phyloP scores from a whole-genome alignment of 2,113 vertebrate genomes.

The Hucho hucho region DNA sequence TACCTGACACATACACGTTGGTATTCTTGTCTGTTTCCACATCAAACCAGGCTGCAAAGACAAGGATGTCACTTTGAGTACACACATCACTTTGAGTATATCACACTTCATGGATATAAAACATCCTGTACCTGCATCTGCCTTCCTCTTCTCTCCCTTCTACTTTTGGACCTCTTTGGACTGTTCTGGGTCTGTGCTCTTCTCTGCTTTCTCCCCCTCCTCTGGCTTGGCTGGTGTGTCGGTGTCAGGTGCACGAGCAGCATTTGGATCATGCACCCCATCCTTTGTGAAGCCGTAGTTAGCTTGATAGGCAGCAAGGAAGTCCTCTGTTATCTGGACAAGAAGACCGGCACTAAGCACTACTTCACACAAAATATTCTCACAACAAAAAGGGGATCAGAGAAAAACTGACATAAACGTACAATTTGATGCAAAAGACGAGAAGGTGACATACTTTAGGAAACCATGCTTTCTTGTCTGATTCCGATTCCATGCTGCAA shows the following conservation, averaged over 20 bases:
- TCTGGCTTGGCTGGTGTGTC: slow-evolving; percentile 35
- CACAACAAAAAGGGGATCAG: too few species aligned
- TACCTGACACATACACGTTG: slow-evolving; percentile 95
- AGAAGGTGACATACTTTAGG: too few species aligned
- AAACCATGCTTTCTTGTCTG: too few species aligned
- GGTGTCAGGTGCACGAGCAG: slow-evolving; percentile 43
- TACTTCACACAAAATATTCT: background rate
- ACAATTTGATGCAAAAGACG: too few species aligned
- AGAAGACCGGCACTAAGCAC: background rate
- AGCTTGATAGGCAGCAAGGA: slow-evolving; percentile 91
- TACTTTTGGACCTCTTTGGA: slow-evolving; percentile 36
- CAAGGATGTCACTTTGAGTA: slow-evolving; percentile 8
- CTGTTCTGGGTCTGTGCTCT: slow-evolving; percentile 28
- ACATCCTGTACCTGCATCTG: slow-evolving; percentile 23
- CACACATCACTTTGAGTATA: too few species aligned
- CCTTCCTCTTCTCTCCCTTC: slow-evolving; percentile 36
- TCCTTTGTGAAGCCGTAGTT: slow-evolving; percentile 88
- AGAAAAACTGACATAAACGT: too few species aligned
- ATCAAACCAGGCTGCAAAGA: slow-evolving; percentile 89
- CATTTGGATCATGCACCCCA: slow-evolving; percentile 58
- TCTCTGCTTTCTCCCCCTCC: background rate
- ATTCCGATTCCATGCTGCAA: too few species aligned
- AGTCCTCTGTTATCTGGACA: slow-evolving; percentile 90
- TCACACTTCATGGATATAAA: background rate
- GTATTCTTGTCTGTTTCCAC: slow-evolving; percentile 93